Evolutionary conservation across 37 sponge, comb jelly and placozoan species (phyloP), one percentile per base, ranked within the genome.

Genomic region (Diacarnus erythraeanus): DNA sequence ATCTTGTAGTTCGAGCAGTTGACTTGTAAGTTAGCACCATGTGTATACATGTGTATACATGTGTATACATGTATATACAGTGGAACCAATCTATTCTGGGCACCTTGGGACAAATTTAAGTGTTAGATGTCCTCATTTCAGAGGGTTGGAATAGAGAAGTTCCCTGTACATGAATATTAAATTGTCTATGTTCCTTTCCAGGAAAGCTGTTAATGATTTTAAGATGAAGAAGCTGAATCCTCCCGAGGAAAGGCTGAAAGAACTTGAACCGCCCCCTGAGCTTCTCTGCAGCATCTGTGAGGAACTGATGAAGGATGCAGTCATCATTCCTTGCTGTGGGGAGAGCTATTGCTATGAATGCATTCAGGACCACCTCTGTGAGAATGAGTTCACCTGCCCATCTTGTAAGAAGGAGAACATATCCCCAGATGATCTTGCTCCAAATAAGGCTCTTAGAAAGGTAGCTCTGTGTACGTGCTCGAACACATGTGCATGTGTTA

Each of bases 341-440:
- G 88, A 91, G 76, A 90, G 93, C 86, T 97, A 86, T 81, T 97
- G 98, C 77, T 94, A 97, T 80, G 96, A 90, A 26, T 97, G 98
- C 76, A 94, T 95, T 63, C 70, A 92, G 51, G 74, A 86, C 29
- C 74, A 95, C 69, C 69, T 95, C 21, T 75, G 57, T 20, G 88
- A 95, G 70, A 83, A 95, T 57, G 89, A 93, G n/a, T 92, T 92
- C 83, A 76, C 65, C 2, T 95, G 96, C 66, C 90, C 87, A 25
- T 47, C 81, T 17, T 95, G 95, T 60, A 74, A 80, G 41, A 33
- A 67, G 37, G 61, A 42, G 3, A 80, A 93, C 57, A 86, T 95
- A 26, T 95, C 95, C 15, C 95, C 95, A 27, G 95, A 95, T 21
- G 81, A 79, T 3, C 91, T 95, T 0, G 82, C 82, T 1, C 86